Base-by-base conservation (phyloP, 2,113 vertebrate species). In the Ammodytes marinus region DNA sequence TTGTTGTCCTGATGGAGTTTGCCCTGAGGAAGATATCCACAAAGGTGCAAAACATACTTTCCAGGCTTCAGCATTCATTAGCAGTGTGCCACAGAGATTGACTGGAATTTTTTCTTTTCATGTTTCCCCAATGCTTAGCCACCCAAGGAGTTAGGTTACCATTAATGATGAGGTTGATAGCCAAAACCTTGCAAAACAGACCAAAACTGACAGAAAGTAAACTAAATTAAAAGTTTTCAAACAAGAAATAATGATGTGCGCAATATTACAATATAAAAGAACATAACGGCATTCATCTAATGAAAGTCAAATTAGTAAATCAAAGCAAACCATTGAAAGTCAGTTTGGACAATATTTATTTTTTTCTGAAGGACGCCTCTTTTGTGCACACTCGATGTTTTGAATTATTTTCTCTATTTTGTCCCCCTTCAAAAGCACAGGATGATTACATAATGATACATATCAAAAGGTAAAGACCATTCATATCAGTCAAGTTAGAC, bases 1-100 rank as follows among this genome's bases (percentile, higher is more conserved):
- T 68, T 77, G 27, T 61, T 47, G 27, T 47, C 19, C 19, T 11
- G 42, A 59, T 58, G 54, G 54, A 39, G 37, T 40, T 76, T 55
- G 42, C 61, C 52, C 57, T 6, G 9, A 76, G 61, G 52, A 57
- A 17, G 10, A 74, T 15, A 35, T 19, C 12, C 39, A 42, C 53
- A 59, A 12, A 52, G 39, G 45, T 69, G 37, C 6, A 60, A 55
- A 60, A 59, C 63, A 59, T 45, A 13, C 35, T 13, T 43, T 19
- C 3, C 17, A 69, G 43, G 13, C 35, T 42, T 0, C 37, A 42
- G n/a, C 15, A 53, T 17, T 17, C 63, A 57, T 57, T 55, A 67
- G 35, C 27, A 40, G 6, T 0, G 35, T 14, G 14, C 43, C 17
- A 6, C 13, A 46, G 55, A 65, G 6, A 72, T 6, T 42, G 6